Evolutionary conservation across 1,140 invertebrate genomes (phyloP), one percentile per base, ranked within the genome.

Genomic region (Platyscapa corneri): DNA sequence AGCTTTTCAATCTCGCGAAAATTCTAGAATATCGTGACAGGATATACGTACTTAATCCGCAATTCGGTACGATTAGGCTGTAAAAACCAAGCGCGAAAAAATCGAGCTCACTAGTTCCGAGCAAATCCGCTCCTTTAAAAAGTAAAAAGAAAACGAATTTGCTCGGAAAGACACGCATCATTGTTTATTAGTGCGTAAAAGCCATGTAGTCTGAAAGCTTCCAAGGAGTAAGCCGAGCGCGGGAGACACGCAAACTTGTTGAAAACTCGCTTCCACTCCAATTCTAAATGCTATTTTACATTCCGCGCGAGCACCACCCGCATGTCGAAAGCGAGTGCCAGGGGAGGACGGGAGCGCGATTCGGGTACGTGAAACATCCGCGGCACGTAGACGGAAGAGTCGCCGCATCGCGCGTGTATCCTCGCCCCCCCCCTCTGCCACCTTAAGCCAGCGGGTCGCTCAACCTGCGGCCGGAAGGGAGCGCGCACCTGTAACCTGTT

Each of bases 401-500:
- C 70, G 42, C 42, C 42, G 12, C 5, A 12, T 5, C 5, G 37
- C 70, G 32, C 70, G 70, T 72, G 70, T 39, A 46, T 12, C 42
- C 12, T 12, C 12, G 6, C 42, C 42, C 6, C 42, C 5, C 70
- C 37, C 56, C 56, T 53, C 16, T 16, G 49, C 49, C 49, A 3
- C 16, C 49, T 7, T 14, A 53, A 53, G 32, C 67, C 16, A 72
- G 34, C 12, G 70, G 70, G n/a, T 32, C 34, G 37, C 37, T 39
- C 42, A 74, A 37, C 39, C 37, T 37, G 6, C 3, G 56, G 56
- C 70, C 70, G 70, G 70, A 74, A 74, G 70, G 27, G 70, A 20
- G 39, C 23, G 70, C 70, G 70, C 70, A 74, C 70, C 70, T 74
- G 70, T 74, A 42, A 74, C 37, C 37, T 74, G 70, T 74, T 39